Evolutionary conservation across 2,888 invertebrate species (phyloP).

Genomic region (Tryphoninae sp.): DNA sequence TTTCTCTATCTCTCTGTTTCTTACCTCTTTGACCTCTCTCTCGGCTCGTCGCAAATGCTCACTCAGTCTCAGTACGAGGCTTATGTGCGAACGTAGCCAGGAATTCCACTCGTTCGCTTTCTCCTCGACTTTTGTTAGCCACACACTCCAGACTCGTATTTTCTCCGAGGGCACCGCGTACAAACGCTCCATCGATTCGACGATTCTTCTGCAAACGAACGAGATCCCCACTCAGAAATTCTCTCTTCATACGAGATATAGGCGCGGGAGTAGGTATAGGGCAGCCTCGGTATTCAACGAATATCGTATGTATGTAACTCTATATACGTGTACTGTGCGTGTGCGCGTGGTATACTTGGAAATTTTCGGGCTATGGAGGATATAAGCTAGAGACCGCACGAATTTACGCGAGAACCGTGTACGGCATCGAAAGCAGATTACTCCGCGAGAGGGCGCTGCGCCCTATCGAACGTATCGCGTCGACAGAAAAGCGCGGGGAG

Average conservation of each 20-base stretch:
- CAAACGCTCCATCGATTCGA: conserved; percentile 68
- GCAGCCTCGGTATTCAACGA: neutral
- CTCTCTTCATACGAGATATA: neutral
- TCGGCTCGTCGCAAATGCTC: conserved; percentile 64
- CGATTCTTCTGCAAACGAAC: conserved; percentile 59
- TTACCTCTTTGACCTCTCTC: conserved; percentile 25
- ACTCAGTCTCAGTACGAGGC: conserved; percentile 68
- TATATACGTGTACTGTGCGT: conserved; percentile 6
- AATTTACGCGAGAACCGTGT: conserved; percentile 61
- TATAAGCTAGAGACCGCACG: conserved; percentile 45
- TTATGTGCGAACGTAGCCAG: conserved; percentile 72
- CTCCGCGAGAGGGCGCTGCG: neutral
- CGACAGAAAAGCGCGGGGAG: conserved; percentile 7
- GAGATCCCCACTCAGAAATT: neutral
- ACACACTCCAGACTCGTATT: conserved; percentile 73
- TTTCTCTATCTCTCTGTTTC: neutral
- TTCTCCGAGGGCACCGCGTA: conserved; percentile 72
- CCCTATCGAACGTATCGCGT: conserved; percentile 38
- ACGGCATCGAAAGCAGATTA: conserved; percentile 60
- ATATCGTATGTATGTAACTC: conserved; percentile 1
- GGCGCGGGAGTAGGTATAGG: too few species aligned
- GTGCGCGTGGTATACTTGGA: conserved; percentile 6
- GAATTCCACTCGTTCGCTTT: conserved; percentile 72
- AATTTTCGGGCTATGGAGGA: conserved; percentile 48
- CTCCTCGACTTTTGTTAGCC: conserved; percentile 74